Percentiles rank a stretch among this genome's conserved stretches.
phyloP scores from a whole-genome alignment of 2,113 vertebrate species.

The Meriones unguiculatus region DNA sequence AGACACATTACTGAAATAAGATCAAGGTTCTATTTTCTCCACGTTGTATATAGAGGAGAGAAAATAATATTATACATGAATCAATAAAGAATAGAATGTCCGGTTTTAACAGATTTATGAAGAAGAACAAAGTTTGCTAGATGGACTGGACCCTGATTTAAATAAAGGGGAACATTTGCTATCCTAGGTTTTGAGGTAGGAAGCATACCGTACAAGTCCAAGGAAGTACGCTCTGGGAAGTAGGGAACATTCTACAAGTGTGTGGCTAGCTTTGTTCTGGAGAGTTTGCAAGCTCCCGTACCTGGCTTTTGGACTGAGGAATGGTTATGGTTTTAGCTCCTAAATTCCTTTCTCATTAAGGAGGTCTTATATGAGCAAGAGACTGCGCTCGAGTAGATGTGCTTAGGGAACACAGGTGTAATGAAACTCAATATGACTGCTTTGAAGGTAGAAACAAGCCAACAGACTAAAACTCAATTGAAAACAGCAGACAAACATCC shows the following conservation, averaged over 20 bases:
- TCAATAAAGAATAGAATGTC: not conserved
- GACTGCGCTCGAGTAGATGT: not conserved
- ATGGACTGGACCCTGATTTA: no score
- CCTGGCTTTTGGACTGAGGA: not conserved
- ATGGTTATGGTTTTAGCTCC: not conserved
- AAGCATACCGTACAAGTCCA: not conserved
- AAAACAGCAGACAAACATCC: no score
- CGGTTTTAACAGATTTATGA: not conserved
- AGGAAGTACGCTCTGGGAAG: not conserved
- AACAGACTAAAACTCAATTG: rapidly evolving
- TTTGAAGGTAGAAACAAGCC: not conserved
- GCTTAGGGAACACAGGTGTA: not conserved
- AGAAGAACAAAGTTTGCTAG: not conserved
- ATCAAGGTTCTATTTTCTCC: not conserved
- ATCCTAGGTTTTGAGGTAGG: not conserved
- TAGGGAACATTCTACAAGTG: not conserved
- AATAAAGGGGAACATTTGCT: not conserved
- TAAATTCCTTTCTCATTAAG: not conserved
- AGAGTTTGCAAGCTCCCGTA: not conserved
- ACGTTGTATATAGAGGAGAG: not conserved
- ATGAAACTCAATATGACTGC: not conserved
- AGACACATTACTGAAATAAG: not conserved
- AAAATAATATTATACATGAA: not conserved
- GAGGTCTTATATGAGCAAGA: rapidly evolving
- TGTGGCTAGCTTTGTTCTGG: not conserved